A percentile compares a stretch with the other conserved stretches of the same genome.
phyloP scores from a whole-genome alignment of 2,797 vertebrate genomes.

The Poliocrania exsul region DNA sequence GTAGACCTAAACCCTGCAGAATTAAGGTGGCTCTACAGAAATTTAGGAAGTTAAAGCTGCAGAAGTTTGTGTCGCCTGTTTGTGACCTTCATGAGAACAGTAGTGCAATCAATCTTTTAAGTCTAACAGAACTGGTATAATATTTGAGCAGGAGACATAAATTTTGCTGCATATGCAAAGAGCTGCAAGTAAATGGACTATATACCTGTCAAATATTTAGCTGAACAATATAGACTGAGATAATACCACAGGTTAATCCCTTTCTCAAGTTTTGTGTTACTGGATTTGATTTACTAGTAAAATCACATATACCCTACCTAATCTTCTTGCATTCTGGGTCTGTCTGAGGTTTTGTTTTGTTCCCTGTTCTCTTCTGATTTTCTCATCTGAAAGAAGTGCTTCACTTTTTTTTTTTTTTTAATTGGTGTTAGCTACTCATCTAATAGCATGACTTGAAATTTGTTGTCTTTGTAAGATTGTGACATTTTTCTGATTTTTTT shows the following conservation, averaged over 20 bases:
- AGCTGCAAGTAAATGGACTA: constrained; percentile 7
- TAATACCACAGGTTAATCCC: not conserved
- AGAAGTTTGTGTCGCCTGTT: not conserved
- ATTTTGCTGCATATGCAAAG: constrained; percentile 32
- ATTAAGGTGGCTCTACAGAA: not conserved
- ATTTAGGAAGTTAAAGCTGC: not conserved
- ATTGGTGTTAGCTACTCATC: not conserved
- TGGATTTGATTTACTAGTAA: constrained; percentile 15
- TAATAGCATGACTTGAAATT: not conserved
- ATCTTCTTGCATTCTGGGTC: not conserved
- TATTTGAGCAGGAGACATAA: constrained; percentile 17
- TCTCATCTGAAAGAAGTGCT: not conserved
- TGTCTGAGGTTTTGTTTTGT: not conserved
- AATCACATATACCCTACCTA: not conserved
- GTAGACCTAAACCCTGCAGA: not conserved
- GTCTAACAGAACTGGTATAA: constrained; percentile 24
- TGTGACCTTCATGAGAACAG: constrained; percentile 31
- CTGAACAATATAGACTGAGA: not conserved
- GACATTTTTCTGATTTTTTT: rapidly evolving
- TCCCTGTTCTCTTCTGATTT: not conserved
- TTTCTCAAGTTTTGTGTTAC: not conserved
- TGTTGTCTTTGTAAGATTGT: not conserved
- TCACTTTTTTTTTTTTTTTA: not conserved
- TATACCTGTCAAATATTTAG: not conserved
- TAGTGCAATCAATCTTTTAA: constrained; percentile 14